Conservation (phyloP, 35 echinoderm and acorn worm species). For the Eucidaris tribuloides region DNA sequence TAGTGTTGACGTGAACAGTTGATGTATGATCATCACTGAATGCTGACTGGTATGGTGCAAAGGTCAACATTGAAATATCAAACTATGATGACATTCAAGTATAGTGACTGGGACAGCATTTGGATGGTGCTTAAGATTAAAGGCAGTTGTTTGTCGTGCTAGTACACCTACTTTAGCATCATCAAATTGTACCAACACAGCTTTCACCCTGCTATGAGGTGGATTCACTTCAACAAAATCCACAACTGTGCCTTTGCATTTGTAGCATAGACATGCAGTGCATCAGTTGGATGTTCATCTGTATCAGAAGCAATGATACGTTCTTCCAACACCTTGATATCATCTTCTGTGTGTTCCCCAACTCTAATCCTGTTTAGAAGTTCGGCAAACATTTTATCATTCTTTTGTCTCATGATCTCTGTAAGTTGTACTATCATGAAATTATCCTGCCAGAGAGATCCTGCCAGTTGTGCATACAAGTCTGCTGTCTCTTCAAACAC, state of each 20-base stretch:
- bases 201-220: background rate
- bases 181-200: constrained; percentile 38
- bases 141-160: background rate
- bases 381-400: constrained; percentile 38
- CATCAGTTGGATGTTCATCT: background rate
- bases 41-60: background rate
- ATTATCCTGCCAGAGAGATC: constrained; percentile 27
- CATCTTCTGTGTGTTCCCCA: background rate
- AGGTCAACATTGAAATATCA: background rate
- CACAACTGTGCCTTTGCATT: constrained; percentile 36
- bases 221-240: background rate
- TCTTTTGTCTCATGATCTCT: constrained; percentile 53
- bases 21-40: background rate
- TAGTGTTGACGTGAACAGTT: constrained; percentile 16
- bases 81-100: background rate
- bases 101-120: background rate
- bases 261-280: constrained; percentile 11
- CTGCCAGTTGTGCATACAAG: background rate
- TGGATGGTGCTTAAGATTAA: background rate
- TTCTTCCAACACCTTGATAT: background rate
- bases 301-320: background rate
- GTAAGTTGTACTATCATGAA: constrained; percentile 33
- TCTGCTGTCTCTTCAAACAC: background rate
- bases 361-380: constrained; percentile 28
- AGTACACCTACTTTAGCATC: constrained; percentile 29